A percentile compares a stretch with the other conserved stretches of the same genome.
phyloP scores from a whole-genome alignment of 2,113 vertebrate genomes.

The Onychorhynchus coronatus region DNA sequence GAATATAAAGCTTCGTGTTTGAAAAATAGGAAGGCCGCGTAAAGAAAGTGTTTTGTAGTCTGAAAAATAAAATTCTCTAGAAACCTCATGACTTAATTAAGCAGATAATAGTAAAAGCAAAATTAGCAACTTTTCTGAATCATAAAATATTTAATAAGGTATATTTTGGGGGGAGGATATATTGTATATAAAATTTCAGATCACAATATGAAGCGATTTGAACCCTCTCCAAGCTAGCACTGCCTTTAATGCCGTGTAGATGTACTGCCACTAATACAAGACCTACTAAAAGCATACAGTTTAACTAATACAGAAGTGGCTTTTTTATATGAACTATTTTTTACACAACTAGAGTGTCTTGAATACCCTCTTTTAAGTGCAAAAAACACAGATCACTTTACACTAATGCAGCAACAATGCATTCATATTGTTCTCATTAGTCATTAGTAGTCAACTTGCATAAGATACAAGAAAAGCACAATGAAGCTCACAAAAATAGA shows the following conservation, averaged over 20 bases:
- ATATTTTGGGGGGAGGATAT: constrained; percentile 85
- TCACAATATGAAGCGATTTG: constrained; percentile 95
- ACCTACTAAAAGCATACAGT: constrained; percentile 86
- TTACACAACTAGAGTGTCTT: constrained; percentile 76
- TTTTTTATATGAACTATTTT: constrained; percentile 80
- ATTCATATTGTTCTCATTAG: constrained; percentile 90
- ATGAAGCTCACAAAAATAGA: constrained; percentile 85
- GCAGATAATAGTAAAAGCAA: constrained; percentile 37
- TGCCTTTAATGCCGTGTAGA: constrained; percentile 79
- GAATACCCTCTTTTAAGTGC: constrained; percentile 83
- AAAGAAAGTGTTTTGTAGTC: not conserved
- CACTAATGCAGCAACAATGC: constrained; percentile 90
- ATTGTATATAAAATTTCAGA: constrained; percentile 99
- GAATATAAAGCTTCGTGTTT: not conserved
- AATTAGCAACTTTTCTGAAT: constrained; percentile 79
- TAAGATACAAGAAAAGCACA: constrained; percentile 83
- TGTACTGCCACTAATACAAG: constrained; percentile 83
- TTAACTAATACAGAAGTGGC: constrained; percentile 84
- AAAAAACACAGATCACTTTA: constrained; percentile 90
- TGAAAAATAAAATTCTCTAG: not conserved
- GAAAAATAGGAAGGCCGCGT: not conserved
- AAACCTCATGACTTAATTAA: not conserved
- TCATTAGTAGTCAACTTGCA: constrained; percentile 90
- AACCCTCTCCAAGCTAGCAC: constrained; percentile 83
- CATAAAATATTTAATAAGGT: constrained; percentile 99